These are phyloP conservation scores for Drosophila greeni DNA, from an alignment of 2,888 invertebrate genomes.

Conservation along the genomic window DNA sequence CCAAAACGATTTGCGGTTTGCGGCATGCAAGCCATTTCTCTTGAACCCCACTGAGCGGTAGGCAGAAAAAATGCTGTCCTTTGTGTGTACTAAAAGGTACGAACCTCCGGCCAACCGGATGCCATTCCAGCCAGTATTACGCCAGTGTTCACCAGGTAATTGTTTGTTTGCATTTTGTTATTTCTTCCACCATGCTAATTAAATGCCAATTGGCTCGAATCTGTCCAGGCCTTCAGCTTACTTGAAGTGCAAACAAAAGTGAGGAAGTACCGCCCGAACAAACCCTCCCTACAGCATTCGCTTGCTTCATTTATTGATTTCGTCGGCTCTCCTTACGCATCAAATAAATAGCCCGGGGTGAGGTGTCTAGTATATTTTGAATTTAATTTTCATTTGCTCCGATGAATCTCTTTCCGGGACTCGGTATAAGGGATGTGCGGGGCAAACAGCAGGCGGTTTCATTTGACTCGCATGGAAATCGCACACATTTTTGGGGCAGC, in stretches of 20 bases:
- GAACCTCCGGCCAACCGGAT: not conserved
- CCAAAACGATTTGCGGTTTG: slow-evolving; percentile 17
- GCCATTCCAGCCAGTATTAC: not conserved
- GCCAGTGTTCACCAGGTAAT: slow-evolving; percentile 1
- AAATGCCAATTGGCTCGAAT: slow-evolving; percentile 51
- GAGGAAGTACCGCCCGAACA: not conserved
- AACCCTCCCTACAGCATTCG: not conserved
- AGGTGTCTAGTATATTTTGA: slow-evolving; percentile 17
- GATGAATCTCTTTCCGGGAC: not conserved
- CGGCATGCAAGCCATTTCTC: slow-evolving; percentile 2
- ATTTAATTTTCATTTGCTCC: slow-evolving; percentile 29
- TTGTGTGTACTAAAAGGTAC: not conserved
- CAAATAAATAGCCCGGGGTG: slow-evolving; percentile 1
- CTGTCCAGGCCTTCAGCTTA: slow-evolving; percentile 1
- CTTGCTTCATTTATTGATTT: slow-evolving; percentile 50
- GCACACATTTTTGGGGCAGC: slow-evolving; percentile 19
- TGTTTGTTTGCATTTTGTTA: slow-evolving; percentile 22
- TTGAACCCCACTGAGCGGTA: not conserved
- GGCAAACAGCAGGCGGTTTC: slow-evolving; percentile 13
- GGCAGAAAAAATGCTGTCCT: slow-evolving; percentile 13
- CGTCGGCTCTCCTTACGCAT: slow-evolving; percentile 3
- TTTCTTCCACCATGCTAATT: slow-evolving; percentile 44
- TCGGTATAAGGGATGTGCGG: not conserved
- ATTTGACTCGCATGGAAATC: slow-evolving; percentile 10
- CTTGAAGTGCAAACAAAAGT: not conserved